phyloP scores from a whole-genome alignment of 2,113 vertebrate species.

The Thomomys bottae region DNA sequence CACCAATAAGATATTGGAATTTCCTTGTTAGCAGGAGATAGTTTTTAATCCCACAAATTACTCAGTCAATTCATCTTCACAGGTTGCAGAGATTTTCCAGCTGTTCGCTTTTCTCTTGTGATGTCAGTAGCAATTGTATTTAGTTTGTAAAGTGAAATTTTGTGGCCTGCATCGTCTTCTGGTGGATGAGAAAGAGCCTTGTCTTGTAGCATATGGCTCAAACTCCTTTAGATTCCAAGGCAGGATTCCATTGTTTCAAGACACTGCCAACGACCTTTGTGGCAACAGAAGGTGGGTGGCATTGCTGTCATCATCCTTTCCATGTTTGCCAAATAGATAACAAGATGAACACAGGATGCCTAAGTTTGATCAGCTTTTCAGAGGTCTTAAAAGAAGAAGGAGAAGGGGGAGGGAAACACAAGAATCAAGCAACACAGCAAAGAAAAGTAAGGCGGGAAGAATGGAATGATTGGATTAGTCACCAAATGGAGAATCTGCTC shows the following conservation, averaged over 20 bases:
- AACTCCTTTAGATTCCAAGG: not conserved
- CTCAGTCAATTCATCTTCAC: not conserved
- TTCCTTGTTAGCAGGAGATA: not conserved
- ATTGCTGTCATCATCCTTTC: not conserved
- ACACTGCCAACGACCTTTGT: not conserved
- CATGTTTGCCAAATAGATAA: not conserved
- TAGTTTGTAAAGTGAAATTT: not conserved
- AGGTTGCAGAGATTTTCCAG: not conserved
- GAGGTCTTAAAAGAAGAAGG: not conserved
- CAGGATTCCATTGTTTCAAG: not conserved
- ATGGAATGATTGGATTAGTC: not conserved
- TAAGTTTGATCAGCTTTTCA: not conserved
- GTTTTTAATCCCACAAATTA: conserved; percentile 1
- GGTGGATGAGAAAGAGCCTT: not conserved
- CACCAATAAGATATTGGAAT: not conserved
- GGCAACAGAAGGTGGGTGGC: not conserved
- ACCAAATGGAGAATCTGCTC: not conserved
- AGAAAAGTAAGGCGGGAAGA: not conserved
- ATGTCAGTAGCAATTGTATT: not conserved
- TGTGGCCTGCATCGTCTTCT: not conserved
- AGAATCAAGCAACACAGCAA: not conserved
- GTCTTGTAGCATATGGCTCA: not conserved
- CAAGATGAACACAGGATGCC: not conserved
- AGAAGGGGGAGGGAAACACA: not conserved
- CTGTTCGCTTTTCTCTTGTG: not conserved